Conservation (phyloP, 1,140 invertebrate species). For the Proctacanthus coquilletti region DNA sequence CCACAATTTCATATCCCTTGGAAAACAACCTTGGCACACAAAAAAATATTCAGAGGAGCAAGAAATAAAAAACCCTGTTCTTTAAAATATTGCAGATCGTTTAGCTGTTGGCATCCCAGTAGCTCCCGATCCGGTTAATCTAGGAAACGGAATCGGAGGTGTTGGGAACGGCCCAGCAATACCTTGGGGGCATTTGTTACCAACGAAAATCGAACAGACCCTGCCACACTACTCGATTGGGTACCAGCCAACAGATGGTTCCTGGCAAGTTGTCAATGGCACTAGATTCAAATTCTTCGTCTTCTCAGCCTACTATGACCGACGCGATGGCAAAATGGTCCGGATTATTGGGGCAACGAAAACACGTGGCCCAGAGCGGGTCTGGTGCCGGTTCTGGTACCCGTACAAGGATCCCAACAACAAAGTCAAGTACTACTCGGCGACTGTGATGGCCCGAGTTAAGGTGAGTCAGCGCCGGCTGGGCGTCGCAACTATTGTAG, state of each 20-base stretch:
- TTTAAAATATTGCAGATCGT: too few species aligned
- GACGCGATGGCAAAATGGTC: slow-evolving; percentile 50
- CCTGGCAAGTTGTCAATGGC: slow-evolving; percentile 40
- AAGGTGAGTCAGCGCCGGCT: too few species aligned
- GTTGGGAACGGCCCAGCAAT: background rate
- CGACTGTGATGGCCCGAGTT: slow-evolving; percentile 56
- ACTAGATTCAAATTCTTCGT: slow-evolving; percentile 78
- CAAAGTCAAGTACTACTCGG: slow-evolving; percentile 34
- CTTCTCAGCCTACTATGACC: slow-evolving; percentile 77
- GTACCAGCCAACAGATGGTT: slow-evolving; percentile 32
- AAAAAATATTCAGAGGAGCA: slow-evolving; percentile 6
- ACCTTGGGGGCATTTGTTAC: slow-evolving; percentile 22
- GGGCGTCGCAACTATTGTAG: too few species aligned
- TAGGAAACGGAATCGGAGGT: background rate
- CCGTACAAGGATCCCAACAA: slow-evolving; percentile 10
- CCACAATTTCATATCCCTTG: too few species aligned
- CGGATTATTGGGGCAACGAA: slow-evolving; percentile 76
- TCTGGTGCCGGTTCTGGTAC: slow-evolving; percentile 78
- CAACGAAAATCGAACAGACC: slow-evolving; percentile 29
- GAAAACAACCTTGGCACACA: too few species aligned
- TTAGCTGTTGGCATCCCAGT: slow-evolving; percentile 7
- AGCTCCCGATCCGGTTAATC: background rate
- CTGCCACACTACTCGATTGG: slow-evolving; percentile 33
- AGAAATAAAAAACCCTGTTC: too few species aligned
- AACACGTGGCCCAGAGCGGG: slow-evolving; percentile 63